Evolutionary conservation across 2,113 vertebrate genomes (phyloP).

Genomic region (Bos indicus): DNA sequence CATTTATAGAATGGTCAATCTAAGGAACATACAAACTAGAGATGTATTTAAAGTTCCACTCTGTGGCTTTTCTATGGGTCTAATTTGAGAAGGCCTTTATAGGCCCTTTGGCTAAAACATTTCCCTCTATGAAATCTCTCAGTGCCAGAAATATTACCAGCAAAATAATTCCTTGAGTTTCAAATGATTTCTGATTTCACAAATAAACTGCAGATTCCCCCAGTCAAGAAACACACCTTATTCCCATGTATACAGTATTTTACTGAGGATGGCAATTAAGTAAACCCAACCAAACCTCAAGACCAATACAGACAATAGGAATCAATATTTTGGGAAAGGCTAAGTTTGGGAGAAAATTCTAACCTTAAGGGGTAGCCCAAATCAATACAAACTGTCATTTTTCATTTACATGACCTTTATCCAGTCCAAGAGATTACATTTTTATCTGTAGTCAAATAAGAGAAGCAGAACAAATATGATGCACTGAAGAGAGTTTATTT

Average conservation of each 20-base stretch:
- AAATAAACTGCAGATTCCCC: not conserved
- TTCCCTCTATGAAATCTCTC: not conserved
- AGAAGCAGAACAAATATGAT: not conserved
- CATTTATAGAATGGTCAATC: not conserved
- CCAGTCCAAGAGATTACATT: not conserved
- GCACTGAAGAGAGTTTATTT: not conserved
- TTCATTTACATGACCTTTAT: not conserved
- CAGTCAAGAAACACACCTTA: not conserved
- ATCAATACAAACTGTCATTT: not conserved
- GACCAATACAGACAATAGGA: not conserved
- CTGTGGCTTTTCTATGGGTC: not conserved
- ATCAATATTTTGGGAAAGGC: not conserved
- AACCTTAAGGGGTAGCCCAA: not conserved
- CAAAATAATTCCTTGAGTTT: not conserved
- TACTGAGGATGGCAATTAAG: not conserved
- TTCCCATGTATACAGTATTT: not conserved
- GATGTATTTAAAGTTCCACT: not conserved
- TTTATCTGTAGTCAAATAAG: constrained; percentile 32
- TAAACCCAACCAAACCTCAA: not conserved
- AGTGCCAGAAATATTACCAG: not conserved
- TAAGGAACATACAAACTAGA: not conserved
- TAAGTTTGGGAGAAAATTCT: not conserved
- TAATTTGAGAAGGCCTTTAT: not conserved
- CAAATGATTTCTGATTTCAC: not conserved
- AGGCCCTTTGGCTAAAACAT: not conserved